These are phyloP conservation scores for Baccha elongata DNA, from an alignment of 2,888 invertebrate species.

Conservation along the genomic window DNA sequence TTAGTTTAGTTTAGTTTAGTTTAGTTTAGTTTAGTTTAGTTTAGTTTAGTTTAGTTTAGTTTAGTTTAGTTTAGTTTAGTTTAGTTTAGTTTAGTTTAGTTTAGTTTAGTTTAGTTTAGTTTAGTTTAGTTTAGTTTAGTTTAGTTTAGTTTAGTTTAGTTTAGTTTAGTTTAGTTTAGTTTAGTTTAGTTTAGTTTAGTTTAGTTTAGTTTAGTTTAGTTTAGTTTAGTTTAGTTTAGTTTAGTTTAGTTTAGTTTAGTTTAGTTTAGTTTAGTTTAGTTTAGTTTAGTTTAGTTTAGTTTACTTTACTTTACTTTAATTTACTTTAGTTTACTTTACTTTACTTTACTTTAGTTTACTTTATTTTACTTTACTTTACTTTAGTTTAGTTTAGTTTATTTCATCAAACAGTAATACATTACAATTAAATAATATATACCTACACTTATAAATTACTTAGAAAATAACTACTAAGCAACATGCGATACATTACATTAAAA, in stretches of 20 bases:
- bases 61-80: not conserved
- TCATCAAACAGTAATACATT: too few species aligned
- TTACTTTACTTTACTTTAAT: not conserved
- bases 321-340: not conserved
- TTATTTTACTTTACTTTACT: not conserved
- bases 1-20: not conserved
- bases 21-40: not conserved
- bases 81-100: not conserved
- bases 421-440: too few species aligned
- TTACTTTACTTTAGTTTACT: not conserved
- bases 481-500: too few species aligned
- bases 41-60: not conserved
- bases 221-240: not conserved
- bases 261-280: not conserved
- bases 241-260: not conserved
- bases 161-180: not conserved
- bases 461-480: too few species aligned
- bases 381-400: too few species aligned
- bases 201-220: not conserved
- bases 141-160: conserved; percentile 1
- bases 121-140: conserved; percentile 1
- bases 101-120: not conserved
- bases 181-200: not conserved
- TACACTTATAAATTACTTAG: too few species aligned
- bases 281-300: not conserved